phyloP scores from a whole-genome alignment of 2,888 invertebrate genomes.

The Phalangium opilio region DNA sequence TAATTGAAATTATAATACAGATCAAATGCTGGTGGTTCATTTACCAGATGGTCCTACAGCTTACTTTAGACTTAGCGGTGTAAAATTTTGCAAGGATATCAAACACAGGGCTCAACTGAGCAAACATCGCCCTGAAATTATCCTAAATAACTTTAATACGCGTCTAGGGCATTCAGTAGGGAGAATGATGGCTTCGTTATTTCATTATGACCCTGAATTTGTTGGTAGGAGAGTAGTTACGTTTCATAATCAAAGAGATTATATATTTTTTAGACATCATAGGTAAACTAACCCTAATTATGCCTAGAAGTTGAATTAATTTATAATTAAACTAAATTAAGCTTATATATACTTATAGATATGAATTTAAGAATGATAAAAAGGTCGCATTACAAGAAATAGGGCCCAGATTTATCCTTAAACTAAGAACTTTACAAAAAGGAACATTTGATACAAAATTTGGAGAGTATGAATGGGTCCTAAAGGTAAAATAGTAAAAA shows the following conservation, averaged over 20 bases:
- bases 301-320: neutral
- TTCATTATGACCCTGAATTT: conserved; percentile 92
- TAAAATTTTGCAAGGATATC: conserved; percentile 73
- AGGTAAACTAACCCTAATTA: conserved; percentile 39
- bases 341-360: conserved; percentile 37
- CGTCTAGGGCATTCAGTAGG: conserved; percentile 77
- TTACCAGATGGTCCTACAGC: conserved; percentile 94
- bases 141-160: conserved; percentile 90
- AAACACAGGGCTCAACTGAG: conserved; percentile 37
- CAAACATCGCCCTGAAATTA: conserved; percentile 80
- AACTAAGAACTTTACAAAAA: conserved; percentile 78
- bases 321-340: neutral
- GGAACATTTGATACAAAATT: conserved; percentile 94
- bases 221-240: conserved; percentile 82
- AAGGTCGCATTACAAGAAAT: conserved; percentile 66
- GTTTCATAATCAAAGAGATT: conserved; percentile 98
- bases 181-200: conserved; percentile 81
- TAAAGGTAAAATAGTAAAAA: conserved; percentile 30
- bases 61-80: conserved; percentile 83
- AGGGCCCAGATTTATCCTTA: conserved; percentile 93
- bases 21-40: conserved; percentile 82
- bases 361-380: conserved; percentile 60
- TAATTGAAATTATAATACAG: conserved; percentile 32
- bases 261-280: conserved; percentile 95
- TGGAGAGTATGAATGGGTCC: conserved; percentile 92